phyloP scores from a whole-genome alignment of 2,888 invertebrate species.

The Archips xylosteana region DNA sequence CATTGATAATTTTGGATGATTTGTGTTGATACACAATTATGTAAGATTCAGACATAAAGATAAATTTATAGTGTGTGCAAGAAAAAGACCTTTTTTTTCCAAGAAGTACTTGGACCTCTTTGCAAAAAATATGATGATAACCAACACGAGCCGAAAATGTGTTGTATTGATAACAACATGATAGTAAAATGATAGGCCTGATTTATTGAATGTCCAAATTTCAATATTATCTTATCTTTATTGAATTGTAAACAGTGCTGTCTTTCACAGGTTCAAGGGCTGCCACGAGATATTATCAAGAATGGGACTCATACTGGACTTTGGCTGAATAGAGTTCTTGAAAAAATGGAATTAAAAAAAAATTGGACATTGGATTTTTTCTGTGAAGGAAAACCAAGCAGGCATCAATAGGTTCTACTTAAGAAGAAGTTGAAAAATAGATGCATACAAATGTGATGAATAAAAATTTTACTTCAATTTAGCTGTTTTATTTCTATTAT shows the following conservation, averaged over 20 bases:
- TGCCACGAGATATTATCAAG: slow-evolving; percentile 1
- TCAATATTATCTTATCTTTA: slow-evolving; percentile 17
- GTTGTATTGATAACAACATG: slow-evolving; percentile 74
- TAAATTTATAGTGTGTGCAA: too few relatives aligned
- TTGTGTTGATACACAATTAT: too few relatives aligned
- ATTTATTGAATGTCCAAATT: slow-evolving; percentile 46
- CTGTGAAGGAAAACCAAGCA: neutral
- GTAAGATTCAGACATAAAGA: too few relatives aligned
- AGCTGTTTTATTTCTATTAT: too few relatives aligned
- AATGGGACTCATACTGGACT: neutral
- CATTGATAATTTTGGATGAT: too few relatives aligned
- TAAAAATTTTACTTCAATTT: too few relatives aligned
- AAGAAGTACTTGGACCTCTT: neutral
- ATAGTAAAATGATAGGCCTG: slow-evolving; percentile 79
- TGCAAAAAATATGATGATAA: slow-evolving; percentile 58
- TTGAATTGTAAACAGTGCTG: slow-evolving; percentile 24
- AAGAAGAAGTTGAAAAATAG: neutral
- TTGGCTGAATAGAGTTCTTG: slow-evolving; percentile 15
- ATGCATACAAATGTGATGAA: neutral
- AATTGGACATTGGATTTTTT: neutral
- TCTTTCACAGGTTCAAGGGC: slow-evolving; percentile 38
- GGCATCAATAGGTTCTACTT: neutral
- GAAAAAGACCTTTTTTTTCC: too few relatives aligned
- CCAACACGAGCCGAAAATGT: slow-evolving; percentile 74
- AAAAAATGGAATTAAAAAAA: neutral